Evolutionary conservation across 2,888 invertebrate genomes (phyloP).

Genomic region (Pseudoips prasinana): DNA sequence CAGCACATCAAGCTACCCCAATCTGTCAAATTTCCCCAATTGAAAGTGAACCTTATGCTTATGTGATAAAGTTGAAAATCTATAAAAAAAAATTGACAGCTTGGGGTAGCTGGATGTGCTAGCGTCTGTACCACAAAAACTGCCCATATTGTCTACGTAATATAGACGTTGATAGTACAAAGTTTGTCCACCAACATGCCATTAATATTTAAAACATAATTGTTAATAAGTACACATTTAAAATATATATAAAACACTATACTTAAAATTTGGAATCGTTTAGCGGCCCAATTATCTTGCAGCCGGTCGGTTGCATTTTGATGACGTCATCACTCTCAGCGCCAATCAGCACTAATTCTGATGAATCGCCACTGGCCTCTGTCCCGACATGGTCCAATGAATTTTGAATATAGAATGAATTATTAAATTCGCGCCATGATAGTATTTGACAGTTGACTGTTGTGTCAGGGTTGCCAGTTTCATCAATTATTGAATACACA

Average conservation of each 20-base stretch:
- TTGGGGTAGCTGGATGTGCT: too few relatives aligned
- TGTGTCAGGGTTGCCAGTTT: slow-evolving; percentile 19
- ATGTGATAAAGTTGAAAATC: too few relatives aligned
- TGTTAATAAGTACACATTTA: too few relatives aligned
- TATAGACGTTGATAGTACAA: too few relatives aligned
- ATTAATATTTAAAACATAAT: too few relatives aligned
- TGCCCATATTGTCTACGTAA: too few relatives aligned
- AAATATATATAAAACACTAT: slow-evolving; percentile 1
- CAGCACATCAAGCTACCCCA: too few relatives aligned
- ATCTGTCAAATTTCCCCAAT: too few relatives aligned
- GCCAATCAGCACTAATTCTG: slow-evolving; percentile 71
- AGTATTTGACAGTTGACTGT: slow-evolving; percentile 30
- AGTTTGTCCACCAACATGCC: too few relatives aligned
- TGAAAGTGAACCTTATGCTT: too few relatives aligned
- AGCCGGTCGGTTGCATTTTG: slow-evolving; percentile 41
- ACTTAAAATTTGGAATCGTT: slow-evolving; percentile 28
- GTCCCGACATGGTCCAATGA: slow-evolving; percentile 38
- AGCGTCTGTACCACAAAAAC: too few relatives aligned
- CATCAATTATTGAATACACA: slow-evolving; percentile 12
- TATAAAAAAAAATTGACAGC: too few relatives aligned
- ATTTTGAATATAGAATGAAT: slow-evolving; percentile 51
- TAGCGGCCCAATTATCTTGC: slow-evolving; percentile 28
- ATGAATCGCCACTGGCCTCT: slow-evolving; percentile 54
- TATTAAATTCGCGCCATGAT: slow-evolving; percentile 39
- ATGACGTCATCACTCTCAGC: slow-evolving; percentile 66